Evolutionary conservation across 2,888 invertebrate species (phyloP).

Genomic region (Dusona sp.): DNA sequence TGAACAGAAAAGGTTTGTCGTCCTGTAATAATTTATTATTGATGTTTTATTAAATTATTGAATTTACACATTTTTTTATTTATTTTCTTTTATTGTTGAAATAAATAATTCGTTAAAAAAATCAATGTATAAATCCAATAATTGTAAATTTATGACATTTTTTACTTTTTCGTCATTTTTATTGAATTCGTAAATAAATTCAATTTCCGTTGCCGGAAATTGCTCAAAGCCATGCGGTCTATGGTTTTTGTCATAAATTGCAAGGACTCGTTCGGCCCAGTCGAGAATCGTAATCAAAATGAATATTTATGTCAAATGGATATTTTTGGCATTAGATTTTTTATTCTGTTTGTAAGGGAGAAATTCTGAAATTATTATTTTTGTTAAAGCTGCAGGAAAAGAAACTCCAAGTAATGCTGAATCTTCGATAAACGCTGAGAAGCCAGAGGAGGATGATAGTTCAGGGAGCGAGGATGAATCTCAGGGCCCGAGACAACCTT

Average conservation of each 20-base stretch:
- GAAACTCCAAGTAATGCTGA: conserved; percentile 39
- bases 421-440: conserved; percentile 25
- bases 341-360: background rate
- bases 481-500: conserved; percentile 26
- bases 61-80: too few relatives aligned
- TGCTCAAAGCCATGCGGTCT: too few relatives aligned
- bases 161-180: background rate
- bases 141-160: background rate
- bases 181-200: background rate
- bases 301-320: too few relatives aligned
- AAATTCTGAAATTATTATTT: conserved; percentile 9
- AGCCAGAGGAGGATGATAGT: conserved; percentile 36
- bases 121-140: background rate
- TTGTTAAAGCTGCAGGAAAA: conserved; percentile 50
- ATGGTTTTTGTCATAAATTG: background rate
- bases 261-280: background rate
- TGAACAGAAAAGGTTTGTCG: conserved; percentile 77
- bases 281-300: too few relatives aligned
- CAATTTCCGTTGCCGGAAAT: too few relatives aligned
- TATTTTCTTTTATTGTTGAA: background rate
- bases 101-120: background rate
- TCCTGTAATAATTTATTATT: too few relatives aligned
- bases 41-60: background rate
- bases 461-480: conserved; percentile 56
- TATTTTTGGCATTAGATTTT: background rate